phyloP scores from a whole-genome alignment of 2,797 vertebrate species.

The Poecile montanus region DNA sequence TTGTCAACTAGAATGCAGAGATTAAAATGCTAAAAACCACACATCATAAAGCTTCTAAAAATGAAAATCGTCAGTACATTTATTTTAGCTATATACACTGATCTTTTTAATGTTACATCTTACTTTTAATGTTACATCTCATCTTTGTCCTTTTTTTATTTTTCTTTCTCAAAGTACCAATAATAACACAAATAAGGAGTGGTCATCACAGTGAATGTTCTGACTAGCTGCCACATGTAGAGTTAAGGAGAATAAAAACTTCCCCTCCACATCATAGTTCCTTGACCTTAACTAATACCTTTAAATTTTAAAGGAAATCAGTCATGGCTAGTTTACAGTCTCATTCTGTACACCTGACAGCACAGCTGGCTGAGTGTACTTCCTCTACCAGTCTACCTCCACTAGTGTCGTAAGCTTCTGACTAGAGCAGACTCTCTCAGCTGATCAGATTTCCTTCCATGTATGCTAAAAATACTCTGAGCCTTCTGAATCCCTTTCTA shows the following conservation, averaged over 20 bases:
- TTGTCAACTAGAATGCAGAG: neutral
- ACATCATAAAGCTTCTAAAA: neutral
- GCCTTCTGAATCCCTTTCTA: neutral
- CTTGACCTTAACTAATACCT: neutral
- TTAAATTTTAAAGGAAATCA: neutral
- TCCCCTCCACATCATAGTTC: neutral
- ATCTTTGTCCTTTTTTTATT: neutral
- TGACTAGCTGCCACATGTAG: neutral
- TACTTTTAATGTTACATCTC: no score
- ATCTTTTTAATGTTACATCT: neutral
- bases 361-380: neutral
- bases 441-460: neutral
- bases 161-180: neutral
- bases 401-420: neutral
- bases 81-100: neutral
- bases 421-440: neutral
- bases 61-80: neutral
- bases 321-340: fast-evolving
- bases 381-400: neutral
- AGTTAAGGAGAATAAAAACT: neutral
- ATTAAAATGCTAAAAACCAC: neutral
- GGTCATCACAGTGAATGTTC: neutral
- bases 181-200: neutral
- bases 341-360: neutral
- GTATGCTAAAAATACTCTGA: neutral